phyloP scores from a whole-genome alignment of 1,140 invertebrate species.

The Periplaneta americana region DNA sequence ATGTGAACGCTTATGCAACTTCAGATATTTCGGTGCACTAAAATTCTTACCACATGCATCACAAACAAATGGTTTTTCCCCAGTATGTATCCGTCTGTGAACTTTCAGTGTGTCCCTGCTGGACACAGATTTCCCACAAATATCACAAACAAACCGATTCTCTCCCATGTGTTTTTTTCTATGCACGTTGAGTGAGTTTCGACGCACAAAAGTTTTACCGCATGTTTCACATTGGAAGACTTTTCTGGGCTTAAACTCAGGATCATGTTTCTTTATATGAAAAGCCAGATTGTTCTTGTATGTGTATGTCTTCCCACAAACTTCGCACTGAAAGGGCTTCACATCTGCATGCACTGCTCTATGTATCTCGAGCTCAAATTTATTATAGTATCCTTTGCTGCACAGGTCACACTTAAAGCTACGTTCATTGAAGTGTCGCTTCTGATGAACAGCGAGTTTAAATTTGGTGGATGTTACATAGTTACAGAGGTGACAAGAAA shows the following conservation, averaged over 20 bases:
- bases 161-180: background rate
- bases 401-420: constrained; percentile 37
- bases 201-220: constrained; percentile 47
- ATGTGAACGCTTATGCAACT: constrained; percentile 64
- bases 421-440: constrained; percentile 37
- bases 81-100: constrained; percentile 51
- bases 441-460: background rate
- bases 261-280: constrained; percentile 24
- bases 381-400: constrained; percentile 37
- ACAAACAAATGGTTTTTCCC: constrained; percentile 45
- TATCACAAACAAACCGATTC: constrained; percentile 45
- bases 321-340: constrained; percentile 14
- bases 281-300: constrained; percentile 28
- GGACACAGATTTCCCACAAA: constrained; percentile 38
- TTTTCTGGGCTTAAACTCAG: constrained; percentile 42
- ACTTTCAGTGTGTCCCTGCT: constrained; percentile 35
- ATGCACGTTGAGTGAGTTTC: background rate
- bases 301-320: constrained; percentile 43
- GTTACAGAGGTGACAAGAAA: background rate
- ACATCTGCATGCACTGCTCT: constrained; percentile 10
- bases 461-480: background rate
- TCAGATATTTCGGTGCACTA: constrained; percentile 40
- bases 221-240: constrained; percentile 66
- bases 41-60: constrained; percentile 43
- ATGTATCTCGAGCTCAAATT: constrained; percentile 29